Evolutionary conservation across 2,113 vertebrate genomes (phyloP).

Genomic region (Tragelaphus scriptus): DNA sequence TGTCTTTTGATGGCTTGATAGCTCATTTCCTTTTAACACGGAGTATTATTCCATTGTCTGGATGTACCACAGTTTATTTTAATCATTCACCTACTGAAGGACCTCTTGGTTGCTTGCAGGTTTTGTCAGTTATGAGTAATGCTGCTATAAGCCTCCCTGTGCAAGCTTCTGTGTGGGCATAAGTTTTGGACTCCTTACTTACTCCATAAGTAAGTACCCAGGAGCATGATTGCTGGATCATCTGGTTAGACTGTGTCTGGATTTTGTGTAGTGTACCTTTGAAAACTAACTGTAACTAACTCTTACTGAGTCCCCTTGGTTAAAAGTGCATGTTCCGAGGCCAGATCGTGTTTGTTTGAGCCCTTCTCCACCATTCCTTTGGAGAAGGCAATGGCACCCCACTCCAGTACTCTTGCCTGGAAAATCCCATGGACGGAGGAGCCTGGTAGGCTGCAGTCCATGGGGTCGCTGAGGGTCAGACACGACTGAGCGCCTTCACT

Average conservation of each 20-base stretch:
- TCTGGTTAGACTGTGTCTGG: neutral
- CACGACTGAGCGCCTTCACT: too few species aligned
- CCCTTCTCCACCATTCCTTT: neutral
- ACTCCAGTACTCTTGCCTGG: too few species aligned
- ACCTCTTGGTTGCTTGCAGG: neutral
- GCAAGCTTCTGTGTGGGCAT: neutral
- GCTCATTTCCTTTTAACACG: neutral
- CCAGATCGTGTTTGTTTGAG: neutral
- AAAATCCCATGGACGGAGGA: too few species aligned
- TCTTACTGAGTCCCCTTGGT: neutral
- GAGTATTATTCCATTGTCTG: neutral
- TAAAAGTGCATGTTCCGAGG: neutral
- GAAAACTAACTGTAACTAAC: neutral
- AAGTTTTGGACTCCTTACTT: neutral
- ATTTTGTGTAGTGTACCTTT: neutral
- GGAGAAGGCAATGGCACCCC: too few species aligned
- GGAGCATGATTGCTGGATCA: neutral
- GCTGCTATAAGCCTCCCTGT: neutral
- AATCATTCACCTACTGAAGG: neutral
- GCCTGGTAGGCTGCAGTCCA: too few species aligned
- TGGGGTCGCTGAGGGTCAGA: too few species aligned
- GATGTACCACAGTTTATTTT: neutral
- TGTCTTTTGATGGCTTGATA: neutral
- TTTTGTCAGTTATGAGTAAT: neutral
- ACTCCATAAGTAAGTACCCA: too few species aligned